These are phyloP conservation scores for Taphrorychus bicolor DNA, from an alignment of 2,888 invertebrate genomes.

Conservation along the genomic window DNA sequence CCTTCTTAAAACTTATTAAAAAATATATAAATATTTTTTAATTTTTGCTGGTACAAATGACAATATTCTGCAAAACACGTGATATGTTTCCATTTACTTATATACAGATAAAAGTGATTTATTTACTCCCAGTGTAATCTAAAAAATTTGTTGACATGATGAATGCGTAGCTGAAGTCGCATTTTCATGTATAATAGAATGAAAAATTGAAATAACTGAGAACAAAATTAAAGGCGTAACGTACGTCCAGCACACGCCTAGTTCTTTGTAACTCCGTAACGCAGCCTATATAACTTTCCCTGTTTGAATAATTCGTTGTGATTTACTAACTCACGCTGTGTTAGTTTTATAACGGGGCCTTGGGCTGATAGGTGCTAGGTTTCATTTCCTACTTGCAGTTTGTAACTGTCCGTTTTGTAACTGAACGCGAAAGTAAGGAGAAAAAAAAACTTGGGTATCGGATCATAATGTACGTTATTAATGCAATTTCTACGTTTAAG, in stretches of 20 bases:
- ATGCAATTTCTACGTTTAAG: not conserved
- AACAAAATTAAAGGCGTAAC: not conserved
- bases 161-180: too few species aligned
- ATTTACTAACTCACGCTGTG: conserved; percentile 3
- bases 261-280: not conserved
- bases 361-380: conserved; percentile 1
- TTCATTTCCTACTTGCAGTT: not conserved
- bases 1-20: too few species aligned
- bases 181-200: too few species aligned
- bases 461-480: not conserved
- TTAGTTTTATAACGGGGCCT: not conserved
- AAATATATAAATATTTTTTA: too few species aligned
- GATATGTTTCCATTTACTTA: too few species aligned
- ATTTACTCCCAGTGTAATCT: too few species aligned
- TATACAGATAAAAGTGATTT: too few species aligned
- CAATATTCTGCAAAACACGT: too few species aligned
- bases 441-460: not conserved
- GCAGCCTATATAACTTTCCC: not conserved
- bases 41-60: too few species aligned
- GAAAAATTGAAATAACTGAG: too few species aligned
- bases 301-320: conserved; percentile 3
- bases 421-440: not conserved
- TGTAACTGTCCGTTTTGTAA: too few species aligned
- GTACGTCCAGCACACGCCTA: not conserved
- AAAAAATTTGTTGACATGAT: too few species aligned